Evolutionary conservation across 2,797 vertebrate species (phyloP).

Genomic region (Odontamblyopus rebecca): DNA sequence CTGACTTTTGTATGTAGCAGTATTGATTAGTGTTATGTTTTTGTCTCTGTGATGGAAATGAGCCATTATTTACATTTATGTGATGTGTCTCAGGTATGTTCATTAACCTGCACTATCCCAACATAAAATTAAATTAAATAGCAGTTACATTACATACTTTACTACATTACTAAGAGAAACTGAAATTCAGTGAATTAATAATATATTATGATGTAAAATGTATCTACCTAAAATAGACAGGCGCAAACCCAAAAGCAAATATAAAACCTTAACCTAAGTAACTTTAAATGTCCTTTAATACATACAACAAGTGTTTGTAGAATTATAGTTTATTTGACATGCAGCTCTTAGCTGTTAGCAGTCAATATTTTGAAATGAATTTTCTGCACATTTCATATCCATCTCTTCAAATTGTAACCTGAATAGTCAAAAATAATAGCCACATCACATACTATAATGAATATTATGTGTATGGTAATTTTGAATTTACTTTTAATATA

Average conservation of each 20-base stretch:
- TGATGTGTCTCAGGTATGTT: background rate
- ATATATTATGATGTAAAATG: background rate
- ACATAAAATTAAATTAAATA: background rate
- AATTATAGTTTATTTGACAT: background rate
- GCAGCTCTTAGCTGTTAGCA: background rate
- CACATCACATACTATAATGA: background rate
- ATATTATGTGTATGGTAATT: background rate
- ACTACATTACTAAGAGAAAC: background rate
- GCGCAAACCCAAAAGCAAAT: background rate
- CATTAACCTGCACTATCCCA: background rate
- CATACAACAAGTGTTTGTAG: background rate
- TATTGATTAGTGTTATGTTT: no score
- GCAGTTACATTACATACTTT: background rate
- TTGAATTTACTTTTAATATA: background rate
- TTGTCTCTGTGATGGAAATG: no score
- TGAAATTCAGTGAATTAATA: background rate
- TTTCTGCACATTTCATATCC: background rate
- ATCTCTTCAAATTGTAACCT: background rate
- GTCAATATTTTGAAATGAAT: background rate
- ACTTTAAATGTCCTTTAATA: background rate
- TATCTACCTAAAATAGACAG: background rate
- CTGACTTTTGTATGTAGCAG: no score
- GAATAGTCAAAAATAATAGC: background rate
- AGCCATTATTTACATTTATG: no score
- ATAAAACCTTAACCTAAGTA: background rate